phyloP scores from a whole-genome alignment of 2,888 invertebrate genomes.

The Synanthedon andrenaeformis region DNA sequence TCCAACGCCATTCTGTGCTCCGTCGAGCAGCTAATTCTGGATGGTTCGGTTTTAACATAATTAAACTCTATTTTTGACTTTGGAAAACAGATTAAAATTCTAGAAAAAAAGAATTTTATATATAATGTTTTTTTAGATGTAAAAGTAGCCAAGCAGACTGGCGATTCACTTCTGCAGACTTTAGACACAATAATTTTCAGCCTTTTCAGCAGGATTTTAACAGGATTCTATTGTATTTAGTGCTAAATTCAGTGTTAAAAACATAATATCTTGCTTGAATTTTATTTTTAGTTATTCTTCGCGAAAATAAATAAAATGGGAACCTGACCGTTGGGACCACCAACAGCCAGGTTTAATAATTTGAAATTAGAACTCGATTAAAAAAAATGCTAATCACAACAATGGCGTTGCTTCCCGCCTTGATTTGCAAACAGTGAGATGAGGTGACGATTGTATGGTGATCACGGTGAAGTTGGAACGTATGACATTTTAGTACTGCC shows the following conservation, averaged over 20 bases:
- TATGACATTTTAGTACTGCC: background rate
- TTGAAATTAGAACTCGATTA: constrained; percentile 45
- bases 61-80: constrained; percentile 21
- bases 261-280: too few species aligned
- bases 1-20: constrained; percentile 7
- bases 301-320: too few species aligned
- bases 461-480: constrained; percentile 17
- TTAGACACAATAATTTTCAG: too few species aligned
- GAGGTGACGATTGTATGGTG: constrained; percentile 62
- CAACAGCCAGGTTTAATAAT: constrained; percentile 25
- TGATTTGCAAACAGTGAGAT: constrained; percentile 61
- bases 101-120: too few species aligned
- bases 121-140: too few species aligned
- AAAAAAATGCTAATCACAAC: constrained; percentile 42
- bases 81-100: background rate
- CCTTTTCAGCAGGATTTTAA: too few species aligned
- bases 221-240: too few species aligned
- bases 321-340: constrained; percentile 24
- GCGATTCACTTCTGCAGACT: too few species aligned
- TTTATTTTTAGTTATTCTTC: too few species aligned
- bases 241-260: too few species aligned
- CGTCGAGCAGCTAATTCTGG: constrained; percentile 16
- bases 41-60: constrained; percentile 13
- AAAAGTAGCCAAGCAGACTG: too few species aligned
- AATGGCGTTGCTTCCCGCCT: constrained; percentile 32